Conservation (phyloP, 2,797 vertebrate genomes). For the Poecilia velifera region DNA sequence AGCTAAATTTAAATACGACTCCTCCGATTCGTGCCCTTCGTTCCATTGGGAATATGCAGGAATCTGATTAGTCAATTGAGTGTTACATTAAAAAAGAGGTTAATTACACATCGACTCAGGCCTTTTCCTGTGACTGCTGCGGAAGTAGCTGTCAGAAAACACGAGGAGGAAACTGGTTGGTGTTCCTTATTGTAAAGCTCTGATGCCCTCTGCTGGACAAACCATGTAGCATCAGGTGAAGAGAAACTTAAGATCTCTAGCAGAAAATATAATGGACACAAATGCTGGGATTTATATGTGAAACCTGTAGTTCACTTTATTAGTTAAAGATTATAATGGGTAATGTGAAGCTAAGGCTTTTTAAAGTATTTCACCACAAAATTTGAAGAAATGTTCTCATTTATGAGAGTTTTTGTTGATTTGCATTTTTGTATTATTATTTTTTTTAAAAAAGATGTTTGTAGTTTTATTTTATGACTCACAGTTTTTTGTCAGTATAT, state of each 20-base stretch:
- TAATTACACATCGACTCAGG: slow-evolving; percentile 58
- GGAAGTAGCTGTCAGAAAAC: slow-evolving; percentile 17
- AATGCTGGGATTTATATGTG: neutral
- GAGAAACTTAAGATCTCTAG: neutral
- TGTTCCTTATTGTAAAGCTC: slow-evolving; percentile 36
- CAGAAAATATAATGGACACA: neutral
- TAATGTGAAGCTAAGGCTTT: neutral
- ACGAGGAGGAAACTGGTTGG: neutral
- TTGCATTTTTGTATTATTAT: neutral
- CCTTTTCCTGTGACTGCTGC: slow-evolving; percentile 57
- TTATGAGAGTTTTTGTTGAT: neutral
- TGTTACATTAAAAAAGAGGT: slow-evolving; percentile 65
- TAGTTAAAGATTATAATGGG: neutral
- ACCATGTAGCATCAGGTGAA: neutral
- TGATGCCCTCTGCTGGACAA: slow-evolving; percentile 67
- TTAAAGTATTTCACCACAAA: neutral
- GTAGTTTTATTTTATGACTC: neutral
- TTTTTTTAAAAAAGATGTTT: neutral
- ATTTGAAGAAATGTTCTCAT: neutral
- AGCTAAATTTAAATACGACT: neutral
- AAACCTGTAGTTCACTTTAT: neutral
- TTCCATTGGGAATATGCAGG: slow-evolving; percentile 5
- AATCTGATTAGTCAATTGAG: slow-evolving; percentile 41
- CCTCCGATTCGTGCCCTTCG: neutral
- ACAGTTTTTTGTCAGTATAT: neutral